A percentile compares a stretch with the other conserved stretches of the same genome.
phyloP scores from a whole-genome alignment of 2,888 invertebrate genomes.

The Ophion slaviceki region DNA sequence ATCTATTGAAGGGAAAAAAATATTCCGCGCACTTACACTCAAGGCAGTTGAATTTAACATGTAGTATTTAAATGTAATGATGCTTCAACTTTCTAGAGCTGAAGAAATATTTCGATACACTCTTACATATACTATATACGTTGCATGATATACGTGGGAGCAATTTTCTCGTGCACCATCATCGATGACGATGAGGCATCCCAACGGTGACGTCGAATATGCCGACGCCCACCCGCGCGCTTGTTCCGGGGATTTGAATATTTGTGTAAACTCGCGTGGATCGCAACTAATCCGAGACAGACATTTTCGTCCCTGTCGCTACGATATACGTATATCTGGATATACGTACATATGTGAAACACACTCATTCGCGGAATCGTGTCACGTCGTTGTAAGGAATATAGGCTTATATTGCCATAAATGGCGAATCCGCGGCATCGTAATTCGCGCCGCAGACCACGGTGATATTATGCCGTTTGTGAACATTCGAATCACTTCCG shows the following conservation, averaged over 20 bases:
- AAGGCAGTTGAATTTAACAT: no score
- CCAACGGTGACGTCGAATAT: slow-evolving; percentile 73
- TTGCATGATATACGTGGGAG: slow-evolving; percentile 53
- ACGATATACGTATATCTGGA: not conserved
- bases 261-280: slow-evolving; percentile 67
- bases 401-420: slow-evolving; percentile 62
- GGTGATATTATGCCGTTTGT: slow-evolving; percentile 62
- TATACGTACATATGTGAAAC: not conserved
- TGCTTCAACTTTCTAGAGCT: no score
- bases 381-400: slow-evolving; percentile 28
- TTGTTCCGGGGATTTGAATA: slow-evolving; percentile 70
- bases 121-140: no score
- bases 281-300: slow-evolving; percentile 33
- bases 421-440: slow-evolving; percentile 61
- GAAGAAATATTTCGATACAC: no score
- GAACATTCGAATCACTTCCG: slow-evolving; percentile 59
- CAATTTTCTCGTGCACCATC: slow-evolving; percentile 69
- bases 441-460: slow-evolving; percentile 59
- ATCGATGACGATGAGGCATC: slow-evolving; percentile 67
- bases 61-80: no score
- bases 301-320: slow-evolving; percentile 26
- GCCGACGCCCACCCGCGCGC: slow-evolving; percentile 60
- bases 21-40: no score
- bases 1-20: no score
- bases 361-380: slow-evolving; percentile 48